Conservation (phyloP, 2,888 invertebrate species). For the Silvanus unidentatus region DNA sequence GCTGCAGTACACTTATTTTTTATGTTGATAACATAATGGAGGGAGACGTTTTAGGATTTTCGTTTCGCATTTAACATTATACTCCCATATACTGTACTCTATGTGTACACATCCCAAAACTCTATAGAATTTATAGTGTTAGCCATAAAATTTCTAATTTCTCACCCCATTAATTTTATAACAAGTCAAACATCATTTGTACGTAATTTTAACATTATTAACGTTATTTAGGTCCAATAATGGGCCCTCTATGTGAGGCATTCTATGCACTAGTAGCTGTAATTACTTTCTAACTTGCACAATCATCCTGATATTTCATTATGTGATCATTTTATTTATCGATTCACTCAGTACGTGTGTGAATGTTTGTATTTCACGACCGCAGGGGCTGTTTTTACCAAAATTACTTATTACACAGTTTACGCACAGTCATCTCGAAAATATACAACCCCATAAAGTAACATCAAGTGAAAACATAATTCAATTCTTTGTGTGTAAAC, state of each 20-base stretch:
- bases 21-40: too few relatives aligned
- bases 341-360: conserved; percentile 4
- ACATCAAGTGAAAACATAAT: too few relatives aligned
- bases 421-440: neutral
- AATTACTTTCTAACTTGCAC: conserved; percentile 33
- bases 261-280: conserved; percentile 14
- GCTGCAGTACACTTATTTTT: too few relatives aligned
- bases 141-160: conserved; percentile 37
- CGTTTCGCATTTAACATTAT: too few relatives aligned
- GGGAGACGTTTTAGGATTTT: too few relatives aligned
- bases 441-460: conserved; percentile 1
- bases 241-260: conserved; percentile 18
- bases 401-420: neutral
- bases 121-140: conserved; percentile 20
- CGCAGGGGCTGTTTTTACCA: neutral
- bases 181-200: conserved; percentile 35
- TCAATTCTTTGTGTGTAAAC: too few relatives aligned
- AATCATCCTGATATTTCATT: conserved; percentile 32
- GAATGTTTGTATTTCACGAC: neutral
- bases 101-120: too few relatives aligned
- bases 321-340: conserved; percentile 19
- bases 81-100: too few relatives aligned
- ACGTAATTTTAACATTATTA: conserved; percentile 33
- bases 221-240: conserved; percentile 31
- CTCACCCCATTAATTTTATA: conserved; percentile 33